Percentiles rank a stretch among this genome's conserved stretches.
Conservation (phyloP, 2,888 invertebrate genomes). For the Ethmia dodecea region DNA sequence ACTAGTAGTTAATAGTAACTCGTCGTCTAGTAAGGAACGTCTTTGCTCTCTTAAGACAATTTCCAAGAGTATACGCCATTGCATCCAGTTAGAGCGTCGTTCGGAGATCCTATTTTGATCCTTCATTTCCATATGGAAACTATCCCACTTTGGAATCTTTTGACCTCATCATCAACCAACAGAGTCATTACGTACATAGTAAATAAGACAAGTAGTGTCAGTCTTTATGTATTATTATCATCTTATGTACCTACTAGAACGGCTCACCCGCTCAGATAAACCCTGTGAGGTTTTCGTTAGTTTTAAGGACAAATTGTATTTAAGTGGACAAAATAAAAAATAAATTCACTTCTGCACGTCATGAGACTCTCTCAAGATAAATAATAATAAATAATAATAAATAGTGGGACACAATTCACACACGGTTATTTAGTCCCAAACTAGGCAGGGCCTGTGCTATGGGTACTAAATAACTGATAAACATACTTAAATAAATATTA, state of each 20-base stretch:
- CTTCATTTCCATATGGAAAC: constrained; percentile 3
- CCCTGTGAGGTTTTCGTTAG: background rate
- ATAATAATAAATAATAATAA: no score
- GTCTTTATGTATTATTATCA: background rate
- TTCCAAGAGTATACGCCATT: constrained; percentile 57
- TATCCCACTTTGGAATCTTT: background rate
- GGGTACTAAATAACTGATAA: no score
- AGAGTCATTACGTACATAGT: no score
- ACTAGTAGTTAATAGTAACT: constrained; percentile 64
- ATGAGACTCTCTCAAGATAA: no score
- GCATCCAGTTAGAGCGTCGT: constrained; percentile 47
- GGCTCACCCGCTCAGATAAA: no score
- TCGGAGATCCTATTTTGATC: constrained; percentile 28
- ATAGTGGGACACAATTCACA: no score
- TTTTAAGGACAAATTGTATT: background rate
- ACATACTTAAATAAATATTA: no score
- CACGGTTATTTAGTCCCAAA: no score
- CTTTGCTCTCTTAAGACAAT: constrained; percentile 69
- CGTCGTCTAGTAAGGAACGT: constrained; percentile 50
- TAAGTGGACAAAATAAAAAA: background rate
- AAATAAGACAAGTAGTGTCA: no score
- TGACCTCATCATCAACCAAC: no score
- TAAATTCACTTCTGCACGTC: background rate
- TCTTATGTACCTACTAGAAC: no score
- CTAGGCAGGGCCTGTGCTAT: no score